Evolutionary conservation across 1,140 invertebrate genomes (phyloP).

Genomic region (Calephelis nemesis): DNA sequence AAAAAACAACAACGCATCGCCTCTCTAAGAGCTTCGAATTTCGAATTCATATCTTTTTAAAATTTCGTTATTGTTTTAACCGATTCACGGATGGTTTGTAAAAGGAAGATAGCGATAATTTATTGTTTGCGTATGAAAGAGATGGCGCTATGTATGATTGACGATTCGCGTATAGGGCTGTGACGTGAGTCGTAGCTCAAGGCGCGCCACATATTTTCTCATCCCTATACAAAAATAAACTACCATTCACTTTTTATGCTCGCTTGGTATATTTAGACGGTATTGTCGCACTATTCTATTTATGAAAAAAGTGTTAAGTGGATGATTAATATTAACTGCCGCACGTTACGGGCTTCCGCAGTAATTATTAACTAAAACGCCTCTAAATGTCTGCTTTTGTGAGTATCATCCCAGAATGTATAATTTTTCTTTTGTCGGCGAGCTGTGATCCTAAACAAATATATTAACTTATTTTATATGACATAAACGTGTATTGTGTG

Average conservation of each 20-base stretch:
- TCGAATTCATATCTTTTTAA: conserved; percentile 49
- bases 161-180: conserved; percentile 47
- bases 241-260: conserved; percentile 62
- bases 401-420: conserved; percentile 53
- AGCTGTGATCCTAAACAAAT: background rate
- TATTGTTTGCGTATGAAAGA: conserved; percentile 34
- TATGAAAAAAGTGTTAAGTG: conserved; percentile 74
- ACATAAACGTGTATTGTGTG: conserved; percentile 1
- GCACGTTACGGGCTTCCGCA: conserved; percentile 62
- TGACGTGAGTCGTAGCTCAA: conserved; percentile 64
- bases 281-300: conserved; percentile 57
- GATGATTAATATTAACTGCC: conserved; percentile 75
- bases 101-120: conserved; percentile 39
- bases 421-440: conserved; percentile 51
- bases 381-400: conserved; percentile 38
- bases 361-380: conserved; percentile 61
- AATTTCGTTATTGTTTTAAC: conserved; percentile 63
- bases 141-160: conserved; percentile 56
- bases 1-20: conserved; percentile 40
- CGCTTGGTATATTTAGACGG: conserved; percentile 70
- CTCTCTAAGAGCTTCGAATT: conserved; percentile 53
- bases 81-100: conserved; percentile 49
- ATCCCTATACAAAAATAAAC: conserved; percentile 66
- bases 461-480: conserved; percentile 2
- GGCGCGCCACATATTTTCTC: conserved; percentile 65